Conservation (phyloP, 2,113 vertebrate species). For the Pelmatolapia mariae region DNA sequence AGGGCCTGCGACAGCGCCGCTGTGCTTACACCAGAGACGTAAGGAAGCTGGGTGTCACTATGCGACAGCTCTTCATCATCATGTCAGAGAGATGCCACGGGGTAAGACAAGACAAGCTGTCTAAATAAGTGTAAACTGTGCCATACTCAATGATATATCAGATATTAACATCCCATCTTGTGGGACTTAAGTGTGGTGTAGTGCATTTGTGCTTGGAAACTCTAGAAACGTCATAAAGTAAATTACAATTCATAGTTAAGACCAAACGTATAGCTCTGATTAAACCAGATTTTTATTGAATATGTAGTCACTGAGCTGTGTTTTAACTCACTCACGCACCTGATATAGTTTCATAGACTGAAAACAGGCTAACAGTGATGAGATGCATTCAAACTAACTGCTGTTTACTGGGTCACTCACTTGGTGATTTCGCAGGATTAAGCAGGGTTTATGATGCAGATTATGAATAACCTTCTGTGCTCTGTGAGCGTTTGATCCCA, state of each 20-base stretch:
- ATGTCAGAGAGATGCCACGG: conserved; percentile 55
- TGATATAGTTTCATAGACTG: neutral
- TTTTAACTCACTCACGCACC: neutral
- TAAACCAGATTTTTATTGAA: neutral
- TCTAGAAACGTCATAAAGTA: accelerated
- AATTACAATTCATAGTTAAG: neutral
- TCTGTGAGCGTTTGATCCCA: neutral
- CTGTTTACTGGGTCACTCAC: conserved; percentile 16
- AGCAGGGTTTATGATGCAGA: conserved; percentile 26
- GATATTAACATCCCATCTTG: neutral
- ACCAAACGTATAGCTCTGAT: neutral
- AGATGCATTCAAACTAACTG: neutral
- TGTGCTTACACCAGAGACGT: conserved; percentile 49
- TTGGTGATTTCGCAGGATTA: conserved; percentile 21
- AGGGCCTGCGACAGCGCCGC: conserved; percentile 28
- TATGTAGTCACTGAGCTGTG: neutral
- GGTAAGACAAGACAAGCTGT: conserved; percentile 26
- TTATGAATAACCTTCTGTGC: conserved; percentile 4
- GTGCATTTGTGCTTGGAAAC: neutral
- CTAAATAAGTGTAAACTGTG: neutral
- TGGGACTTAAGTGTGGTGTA: neutral
- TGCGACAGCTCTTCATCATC: conserved; percentile 59
- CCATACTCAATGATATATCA: neutral
- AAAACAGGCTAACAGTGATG: neutral
- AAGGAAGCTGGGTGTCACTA: neutral